phyloP scores from a whole-genome alignment of 2,113 vertebrate species.

The Hipposideros armiger region DNA sequence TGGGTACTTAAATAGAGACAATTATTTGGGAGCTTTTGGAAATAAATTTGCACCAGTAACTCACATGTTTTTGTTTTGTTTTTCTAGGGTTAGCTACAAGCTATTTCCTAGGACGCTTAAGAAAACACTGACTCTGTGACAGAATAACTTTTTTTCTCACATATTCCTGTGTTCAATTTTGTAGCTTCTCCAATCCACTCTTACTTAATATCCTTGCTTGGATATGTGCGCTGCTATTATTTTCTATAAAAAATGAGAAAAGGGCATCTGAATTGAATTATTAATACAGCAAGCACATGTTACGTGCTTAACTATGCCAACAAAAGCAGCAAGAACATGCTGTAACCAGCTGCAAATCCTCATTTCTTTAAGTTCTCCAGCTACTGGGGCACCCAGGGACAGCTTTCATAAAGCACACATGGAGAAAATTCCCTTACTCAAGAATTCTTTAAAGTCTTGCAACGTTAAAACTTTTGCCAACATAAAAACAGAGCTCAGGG shows the following conservation, averaged over 20 bases:
- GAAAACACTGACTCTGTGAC: background rate
- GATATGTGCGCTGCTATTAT: background rate
- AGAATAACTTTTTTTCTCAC: background rate
- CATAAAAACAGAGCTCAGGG: background rate
- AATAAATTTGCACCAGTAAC: background rate
- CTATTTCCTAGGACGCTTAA: constrained; percentile 13
- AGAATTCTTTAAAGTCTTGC: constrained; percentile 11
- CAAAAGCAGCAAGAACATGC: background rate
- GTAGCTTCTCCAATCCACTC: background rate
- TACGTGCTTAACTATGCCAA: background rate
- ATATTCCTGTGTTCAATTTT: background rate
- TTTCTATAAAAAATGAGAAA: background rate
- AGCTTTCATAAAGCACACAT: background rate
- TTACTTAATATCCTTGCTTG: background rate
- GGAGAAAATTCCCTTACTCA: background rate
- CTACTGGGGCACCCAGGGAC: background rate
- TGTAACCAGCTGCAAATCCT: background rate
- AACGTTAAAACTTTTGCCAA: background rate
- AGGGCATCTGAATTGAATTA: background rate
- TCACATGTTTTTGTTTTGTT: constrained; percentile 16
- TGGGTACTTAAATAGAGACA: background rate
- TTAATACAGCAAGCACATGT: background rate
- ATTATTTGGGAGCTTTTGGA: background rate
- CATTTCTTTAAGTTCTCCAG: background rate
- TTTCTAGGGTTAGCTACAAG: background rate